Evolutionary conservation across 1,140 invertebrate genomes (phyloP), one percentile per base, ranked within the genome.

Genomic region (Armadillidium nasatum): DNA sequence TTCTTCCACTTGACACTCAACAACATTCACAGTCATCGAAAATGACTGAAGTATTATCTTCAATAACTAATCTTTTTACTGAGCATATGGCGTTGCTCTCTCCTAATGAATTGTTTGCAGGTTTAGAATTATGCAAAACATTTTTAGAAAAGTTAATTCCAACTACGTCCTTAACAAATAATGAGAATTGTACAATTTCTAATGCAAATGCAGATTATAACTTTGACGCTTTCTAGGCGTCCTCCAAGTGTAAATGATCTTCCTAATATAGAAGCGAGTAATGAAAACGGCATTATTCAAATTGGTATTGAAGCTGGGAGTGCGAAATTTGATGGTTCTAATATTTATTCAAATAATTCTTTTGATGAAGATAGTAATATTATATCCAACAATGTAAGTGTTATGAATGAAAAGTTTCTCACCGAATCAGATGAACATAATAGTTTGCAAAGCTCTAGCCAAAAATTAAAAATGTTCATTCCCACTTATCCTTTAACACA

Each of bases 1-100:
- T 91, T 7, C 89, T 95, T 0, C 91, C 92, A 0, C 85, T 93
- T 70, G 93, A 95, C 83, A 90, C 91, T 10, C 80, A 78, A n/a
- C 80, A 81, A 21, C 80, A 81, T 21, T 78, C 76, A 44, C 77
- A 81, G 50, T 75, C 73, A 7, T 76, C 80, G 19, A 67, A 77
- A 23, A 54, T 81, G n/a, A 72, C 78, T 6, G 77, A 81, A 44
- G 80, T 81, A 7, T 70, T 81, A 7, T 75, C 76, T 54, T 74
- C 78, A 15, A 67, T 81, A 11, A 81, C 80, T 19, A 69, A 76
- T 7, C 80, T 82, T 22, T 75, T 82, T n/a, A 78, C 81, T 13
- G 78, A 79, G 10, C 75, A 75, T 45, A 73, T 82, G 13, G 69
- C 44, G n/a, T 44, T 68, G 13, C 67, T 81, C 33, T 72, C 75